These are phyloP conservation scores for Phalacrocorax aristotelis DNA, from an alignment of 2,113 vertebrate genomes.

Conservation along the genomic window DNA sequence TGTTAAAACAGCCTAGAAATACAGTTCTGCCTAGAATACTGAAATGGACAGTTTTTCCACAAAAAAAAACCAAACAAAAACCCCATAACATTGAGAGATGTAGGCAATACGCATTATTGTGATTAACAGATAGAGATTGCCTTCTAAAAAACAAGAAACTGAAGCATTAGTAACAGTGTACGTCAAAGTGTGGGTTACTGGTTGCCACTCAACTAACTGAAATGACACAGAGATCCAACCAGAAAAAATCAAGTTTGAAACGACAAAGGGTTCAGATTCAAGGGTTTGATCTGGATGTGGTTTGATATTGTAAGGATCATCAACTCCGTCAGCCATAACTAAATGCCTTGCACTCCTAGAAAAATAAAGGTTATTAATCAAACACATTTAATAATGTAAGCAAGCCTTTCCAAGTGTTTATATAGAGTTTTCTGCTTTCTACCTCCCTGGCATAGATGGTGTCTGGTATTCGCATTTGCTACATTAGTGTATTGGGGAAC, in stretches of 20 bases:
- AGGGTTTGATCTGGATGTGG: neutral
- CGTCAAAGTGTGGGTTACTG: neutral
- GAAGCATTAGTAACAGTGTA: neutral
- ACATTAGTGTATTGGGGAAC: neutral
- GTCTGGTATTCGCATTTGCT: neutral
- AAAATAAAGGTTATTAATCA: neutral
- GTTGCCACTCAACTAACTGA: neutral
- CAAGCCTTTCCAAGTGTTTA: neutral
- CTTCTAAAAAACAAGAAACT: neutral
- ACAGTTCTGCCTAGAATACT: neutral
- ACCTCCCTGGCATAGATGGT: accelerated
- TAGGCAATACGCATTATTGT: neutral
- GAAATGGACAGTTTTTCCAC: neutral
- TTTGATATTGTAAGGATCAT: neutral
- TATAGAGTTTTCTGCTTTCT: neutral
- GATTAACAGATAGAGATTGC: neutral
- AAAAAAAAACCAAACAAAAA: no score
- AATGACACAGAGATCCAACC: neutral
- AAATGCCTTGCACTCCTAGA: neutral
- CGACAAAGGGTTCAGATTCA: neutral
- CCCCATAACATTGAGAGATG: neutral
- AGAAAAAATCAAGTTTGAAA: neutral
- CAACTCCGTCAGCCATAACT: neutral
- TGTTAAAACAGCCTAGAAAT: neutral
- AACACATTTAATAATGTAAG: neutral